A percentile compares a stretch with the other conserved stretches of the same genome.
phyloP scores from a whole-genome alignment of 2,113 vertebrate genomes.

The Tapirus terrestris region DNA sequence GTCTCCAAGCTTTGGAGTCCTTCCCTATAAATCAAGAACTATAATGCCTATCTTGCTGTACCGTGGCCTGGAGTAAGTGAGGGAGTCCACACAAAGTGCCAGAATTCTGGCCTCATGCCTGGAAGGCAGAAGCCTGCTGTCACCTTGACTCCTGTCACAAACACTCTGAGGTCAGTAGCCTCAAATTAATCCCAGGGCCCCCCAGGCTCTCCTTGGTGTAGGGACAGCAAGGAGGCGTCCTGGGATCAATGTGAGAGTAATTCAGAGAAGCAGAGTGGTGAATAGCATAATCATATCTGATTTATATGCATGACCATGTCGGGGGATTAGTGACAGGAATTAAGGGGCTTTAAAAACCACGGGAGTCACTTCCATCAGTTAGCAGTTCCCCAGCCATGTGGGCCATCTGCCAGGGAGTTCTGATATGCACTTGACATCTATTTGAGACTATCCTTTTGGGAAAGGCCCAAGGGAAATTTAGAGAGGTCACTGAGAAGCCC shows the following conservation, averaged over 20 bases:
- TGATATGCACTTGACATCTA: conserved; percentile 71
- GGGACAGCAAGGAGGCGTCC: conserved; percentile 22
- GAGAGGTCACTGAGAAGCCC: conserved; percentile 2
- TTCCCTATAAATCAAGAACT: neutral
- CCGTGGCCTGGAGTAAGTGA: neutral
- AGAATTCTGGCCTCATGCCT: neutral
- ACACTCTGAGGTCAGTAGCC: neutral
- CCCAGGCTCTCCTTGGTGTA: neutral
- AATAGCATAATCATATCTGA: conserved; percentile 66
- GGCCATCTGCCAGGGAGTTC: conserved; percentile 67
- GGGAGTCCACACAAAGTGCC: neutral
- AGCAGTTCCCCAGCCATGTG: conserved; percentile 65
- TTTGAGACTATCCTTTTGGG: neutral
- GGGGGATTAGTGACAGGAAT: conserved; percentile 65
- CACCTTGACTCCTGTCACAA: neutral
- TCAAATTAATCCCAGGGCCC: neutral
- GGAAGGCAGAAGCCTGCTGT: neutral
- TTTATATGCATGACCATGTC: conserved; percentile 72
- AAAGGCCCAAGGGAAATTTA: neutral
- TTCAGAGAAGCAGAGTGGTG: conserved; percentile 33
- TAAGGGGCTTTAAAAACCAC: conserved; percentile 74
- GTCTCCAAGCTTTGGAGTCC: neutral
- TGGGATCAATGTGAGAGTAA: conserved; percentile 40
- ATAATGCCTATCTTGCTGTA: neutral
- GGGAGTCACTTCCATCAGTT: conserved; percentile 67